phyloP scores from a whole-genome alignment of 2,113 vertebrate genomes.

The Naja naja region DNA sequence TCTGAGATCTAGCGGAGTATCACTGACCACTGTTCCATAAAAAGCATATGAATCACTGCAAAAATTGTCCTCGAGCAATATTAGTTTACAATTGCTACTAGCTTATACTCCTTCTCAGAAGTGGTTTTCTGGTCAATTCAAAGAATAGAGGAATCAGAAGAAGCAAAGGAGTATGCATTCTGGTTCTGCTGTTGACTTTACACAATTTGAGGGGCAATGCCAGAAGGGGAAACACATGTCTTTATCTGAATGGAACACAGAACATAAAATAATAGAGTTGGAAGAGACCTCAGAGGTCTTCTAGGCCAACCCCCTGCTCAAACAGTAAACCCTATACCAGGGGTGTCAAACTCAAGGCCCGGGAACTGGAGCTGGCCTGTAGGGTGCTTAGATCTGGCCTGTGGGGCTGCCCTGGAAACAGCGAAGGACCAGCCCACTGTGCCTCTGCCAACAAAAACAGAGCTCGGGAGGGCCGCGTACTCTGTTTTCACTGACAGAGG shows the following conservation, averaged over 20 bases:
- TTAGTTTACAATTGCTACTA: too few species aligned
- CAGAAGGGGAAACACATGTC: background rate
- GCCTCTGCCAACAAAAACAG: too few species aligned
- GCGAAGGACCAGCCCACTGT: too few species aligned
- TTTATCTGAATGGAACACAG: background rate
- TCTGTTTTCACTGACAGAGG: too few species aligned
- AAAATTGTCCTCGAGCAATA: background rate
- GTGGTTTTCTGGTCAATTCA: background rate
- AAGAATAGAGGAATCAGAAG: background rate
- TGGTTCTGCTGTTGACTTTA: background rate
- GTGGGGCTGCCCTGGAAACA: too few species aligned
- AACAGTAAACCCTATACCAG: too few species aligned
- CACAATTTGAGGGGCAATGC: background rate
- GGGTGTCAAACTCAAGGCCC: too few species aligned
- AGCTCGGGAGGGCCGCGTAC: too few species aligned
- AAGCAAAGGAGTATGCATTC: background rate
- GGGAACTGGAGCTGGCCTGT: too few species aligned
- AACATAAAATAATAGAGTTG: background rate
- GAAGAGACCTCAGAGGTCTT: background rate
- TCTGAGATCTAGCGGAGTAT: background rate
- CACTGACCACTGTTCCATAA: background rate
- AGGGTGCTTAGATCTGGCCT: too few species aligned
- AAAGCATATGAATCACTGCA: background rate
- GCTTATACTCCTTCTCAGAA: background rate
- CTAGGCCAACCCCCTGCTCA: background rate